phyloP scores from a whole-genome alignment of 2,797 vertebrate genomes.

The Myotis planiceps region DNA sequence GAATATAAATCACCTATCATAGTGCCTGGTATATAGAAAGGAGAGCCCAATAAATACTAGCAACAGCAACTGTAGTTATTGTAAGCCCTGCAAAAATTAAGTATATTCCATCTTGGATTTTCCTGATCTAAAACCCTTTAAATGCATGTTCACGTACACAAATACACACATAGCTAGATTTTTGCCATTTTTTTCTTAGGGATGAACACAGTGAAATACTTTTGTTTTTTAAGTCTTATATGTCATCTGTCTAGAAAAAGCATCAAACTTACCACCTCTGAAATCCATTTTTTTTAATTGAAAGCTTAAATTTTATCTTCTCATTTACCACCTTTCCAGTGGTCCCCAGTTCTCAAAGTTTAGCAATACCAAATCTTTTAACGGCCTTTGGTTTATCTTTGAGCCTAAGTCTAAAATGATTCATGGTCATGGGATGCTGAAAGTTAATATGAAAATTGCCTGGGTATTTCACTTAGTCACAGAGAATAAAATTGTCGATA shows the following conservation, averaged over 20 bases:
- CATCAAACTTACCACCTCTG: background rate
- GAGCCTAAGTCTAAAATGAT: background rate
- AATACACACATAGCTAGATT: background rate
- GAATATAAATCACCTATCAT: background rate
- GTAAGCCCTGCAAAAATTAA: background rate
- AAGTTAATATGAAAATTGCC: background rate
- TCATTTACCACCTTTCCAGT: background rate
- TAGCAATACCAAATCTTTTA: background rate
- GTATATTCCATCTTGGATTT: background rate
- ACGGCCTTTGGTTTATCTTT: background rate
- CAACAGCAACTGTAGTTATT: background rate
- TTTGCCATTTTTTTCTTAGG: slow-evolving; percentile 14
- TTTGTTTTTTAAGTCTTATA: slow-evolving; percentile 43
- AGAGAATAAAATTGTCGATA: background rate
- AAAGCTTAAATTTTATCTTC: slow-evolving; percentile 50
- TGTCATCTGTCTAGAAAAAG: background rate
- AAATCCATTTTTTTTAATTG: background rate
- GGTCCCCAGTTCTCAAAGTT: background rate
- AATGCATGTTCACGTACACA: background rate
- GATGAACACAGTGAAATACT: background rate
- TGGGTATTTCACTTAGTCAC: slow-evolving; percentile 1
- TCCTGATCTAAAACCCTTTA: background rate
- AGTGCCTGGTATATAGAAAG: background rate
- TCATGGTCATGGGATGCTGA: background rate
- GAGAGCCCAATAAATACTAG: background rate